These are phyloP conservation scores for Petrocephalus schoutedeni DNA, from an alignment of 2,797 vertebrate species.

Conservation along the genomic window DNA sequence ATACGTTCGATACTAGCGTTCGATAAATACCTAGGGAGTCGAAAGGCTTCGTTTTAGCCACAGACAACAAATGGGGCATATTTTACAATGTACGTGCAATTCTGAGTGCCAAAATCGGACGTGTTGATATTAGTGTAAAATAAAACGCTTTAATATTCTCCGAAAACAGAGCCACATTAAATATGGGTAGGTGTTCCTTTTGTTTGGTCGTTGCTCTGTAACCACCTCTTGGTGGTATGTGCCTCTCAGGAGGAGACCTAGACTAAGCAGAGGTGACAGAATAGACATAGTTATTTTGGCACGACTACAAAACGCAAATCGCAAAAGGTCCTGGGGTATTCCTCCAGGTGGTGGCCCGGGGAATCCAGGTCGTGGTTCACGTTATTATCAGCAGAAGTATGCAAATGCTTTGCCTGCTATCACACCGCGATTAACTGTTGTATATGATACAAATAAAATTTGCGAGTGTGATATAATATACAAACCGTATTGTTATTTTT, in stretches of 20 bases:
- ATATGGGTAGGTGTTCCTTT: neutral
- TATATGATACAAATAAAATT: neutral
- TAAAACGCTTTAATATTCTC: neutral
- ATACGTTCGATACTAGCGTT: neutral
- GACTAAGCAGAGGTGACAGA: neutral
- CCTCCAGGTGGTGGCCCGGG: neutral
- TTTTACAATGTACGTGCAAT: neutral
- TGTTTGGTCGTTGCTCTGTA: neutral
- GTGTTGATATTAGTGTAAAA: neutral
- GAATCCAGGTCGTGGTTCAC: neutral
- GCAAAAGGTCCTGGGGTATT: neutral
- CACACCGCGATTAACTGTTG: neutral
- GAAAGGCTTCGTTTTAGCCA: neutral
- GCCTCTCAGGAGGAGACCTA: neutral
- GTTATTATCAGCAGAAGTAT: neutral
- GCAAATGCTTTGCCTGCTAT: neutral
- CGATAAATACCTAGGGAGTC: neutral
- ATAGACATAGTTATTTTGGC: neutral
- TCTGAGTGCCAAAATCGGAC: neutral
- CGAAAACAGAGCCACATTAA: neutral
- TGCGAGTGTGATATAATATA: neutral
- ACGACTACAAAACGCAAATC: neutral
- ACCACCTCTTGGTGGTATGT: neutral
- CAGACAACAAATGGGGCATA: neutral
- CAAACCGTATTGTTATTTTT: neutral